phyloP scores from a whole-genome alignment of 2,797 vertebrate genomes.

The Paguma larvata region DNA sequence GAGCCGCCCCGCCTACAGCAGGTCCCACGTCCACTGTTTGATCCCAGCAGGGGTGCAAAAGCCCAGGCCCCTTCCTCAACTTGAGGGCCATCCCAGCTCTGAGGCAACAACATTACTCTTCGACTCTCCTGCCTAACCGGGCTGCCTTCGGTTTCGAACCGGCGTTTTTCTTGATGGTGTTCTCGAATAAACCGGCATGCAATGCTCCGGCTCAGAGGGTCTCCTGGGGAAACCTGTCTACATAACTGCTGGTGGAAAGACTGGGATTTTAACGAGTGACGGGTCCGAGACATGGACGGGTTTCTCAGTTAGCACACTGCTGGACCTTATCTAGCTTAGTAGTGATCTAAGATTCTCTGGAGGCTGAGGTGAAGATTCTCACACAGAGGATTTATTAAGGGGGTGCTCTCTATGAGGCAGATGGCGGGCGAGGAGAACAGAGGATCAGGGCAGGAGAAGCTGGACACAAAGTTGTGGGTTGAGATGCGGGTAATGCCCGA shows the following conservation, averaged over 20 bases:
- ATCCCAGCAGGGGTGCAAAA: neutral
- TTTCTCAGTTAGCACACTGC: neutral
- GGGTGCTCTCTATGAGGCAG: neutral
- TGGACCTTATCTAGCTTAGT: neutral
- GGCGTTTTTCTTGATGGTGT: too few relatives aligned
- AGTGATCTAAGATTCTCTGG: neutral
- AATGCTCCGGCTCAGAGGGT: neutral
- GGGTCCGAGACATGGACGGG: neutral
- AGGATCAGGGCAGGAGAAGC: neutral
- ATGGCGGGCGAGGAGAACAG: neutral
- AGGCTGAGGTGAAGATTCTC: neutral
- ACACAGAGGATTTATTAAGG: neutral
- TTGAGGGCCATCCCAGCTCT: neutral
- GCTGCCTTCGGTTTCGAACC: neutral
- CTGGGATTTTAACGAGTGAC: neutral
- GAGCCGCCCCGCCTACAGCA: neutral
- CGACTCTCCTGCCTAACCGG: neutral
- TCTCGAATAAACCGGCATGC: neutral
- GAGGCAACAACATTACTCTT: accelerated
- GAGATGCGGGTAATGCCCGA: neutral
- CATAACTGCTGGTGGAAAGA: neutral
- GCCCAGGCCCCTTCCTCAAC: too few relatives aligned
- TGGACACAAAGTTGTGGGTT: neutral
- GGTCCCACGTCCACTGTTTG: neutral
- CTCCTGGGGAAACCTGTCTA: neutral